These are phyloP conservation scores for Gulo gulo DNA, from an alignment of 2,113 vertebrate genomes.

Conservation along the genomic window DNA sequence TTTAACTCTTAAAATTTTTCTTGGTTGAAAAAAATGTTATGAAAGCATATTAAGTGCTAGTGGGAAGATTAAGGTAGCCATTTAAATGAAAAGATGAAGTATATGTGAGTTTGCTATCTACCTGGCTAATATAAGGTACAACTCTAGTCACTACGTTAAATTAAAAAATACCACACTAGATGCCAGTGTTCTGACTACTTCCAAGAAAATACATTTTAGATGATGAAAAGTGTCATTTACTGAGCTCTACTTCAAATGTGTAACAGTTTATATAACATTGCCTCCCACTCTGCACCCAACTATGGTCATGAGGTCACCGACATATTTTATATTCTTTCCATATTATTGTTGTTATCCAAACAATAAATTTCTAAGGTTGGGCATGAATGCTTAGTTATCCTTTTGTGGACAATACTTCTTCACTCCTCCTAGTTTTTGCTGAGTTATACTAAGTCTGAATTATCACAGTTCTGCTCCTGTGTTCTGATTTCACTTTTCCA, in stretches of 20 bases:
- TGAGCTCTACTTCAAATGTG: conserved; percentile 54
- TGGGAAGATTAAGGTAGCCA: conserved; percentile 34
- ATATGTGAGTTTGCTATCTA: conserved; percentile 60
- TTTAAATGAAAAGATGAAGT: conserved; percentile 67
- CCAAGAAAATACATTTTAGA: conserved; percentile 31
- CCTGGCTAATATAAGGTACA: conserved; percentile 31
- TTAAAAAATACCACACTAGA: conserved; percentile 50
- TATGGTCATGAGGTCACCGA: background rate
- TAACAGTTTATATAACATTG: conserved; percentile 27
- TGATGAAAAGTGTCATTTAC: background rate
- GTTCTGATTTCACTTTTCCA: background rate
- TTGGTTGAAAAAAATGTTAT: conserved; percentile 38
- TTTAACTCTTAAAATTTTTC: conserved; percentile 13
- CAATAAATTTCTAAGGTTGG: conserved; percentile 33
- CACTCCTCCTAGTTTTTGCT: conserved; percentile 43
- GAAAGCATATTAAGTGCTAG: conserved; percentile 56
- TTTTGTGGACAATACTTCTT: conserved; percentile 38
- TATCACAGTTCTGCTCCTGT: background rate
- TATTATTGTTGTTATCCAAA: conserved; percentile 49
- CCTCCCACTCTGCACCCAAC: background rate
- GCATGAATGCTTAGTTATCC: background rate
- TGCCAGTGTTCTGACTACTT: conserved; percentile 29
- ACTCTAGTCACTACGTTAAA: conserved; percentile 5
- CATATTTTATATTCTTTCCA: background rate
- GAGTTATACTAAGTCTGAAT: conserved; percentile 40